Conservation (phyloP, 2,888 invertebrate species). For the Zaprionus lineosus region DNA sequence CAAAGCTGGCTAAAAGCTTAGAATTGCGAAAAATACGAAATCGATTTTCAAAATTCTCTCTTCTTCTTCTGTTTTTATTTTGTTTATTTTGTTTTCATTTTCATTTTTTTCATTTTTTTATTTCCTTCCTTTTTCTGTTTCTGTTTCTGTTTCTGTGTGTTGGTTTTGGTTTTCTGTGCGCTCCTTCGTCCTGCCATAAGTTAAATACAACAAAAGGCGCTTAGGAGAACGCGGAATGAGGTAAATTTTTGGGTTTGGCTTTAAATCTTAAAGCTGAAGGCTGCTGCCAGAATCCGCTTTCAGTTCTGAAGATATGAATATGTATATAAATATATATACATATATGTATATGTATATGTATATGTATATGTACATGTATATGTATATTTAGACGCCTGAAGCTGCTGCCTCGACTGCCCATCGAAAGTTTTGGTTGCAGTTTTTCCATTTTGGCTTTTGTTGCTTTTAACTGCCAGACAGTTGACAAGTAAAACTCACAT, state of each 20-base stretch:
- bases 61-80: conserved; percentile 12
- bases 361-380: conserved; percentile 8
- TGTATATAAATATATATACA: conserved; percentile 4
- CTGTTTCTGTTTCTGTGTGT: background rate
- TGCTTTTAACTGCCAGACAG: conserved; percentile 32
- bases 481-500: conserved; percentile 26
- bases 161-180: background rate
- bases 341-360: conserved; percentile 10
- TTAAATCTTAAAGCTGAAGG: conserved; percentile 30
- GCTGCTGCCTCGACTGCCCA: no score
- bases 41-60: conserved; percentile 63
- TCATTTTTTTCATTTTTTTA: background rate
- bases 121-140: conserved; percentile 1
- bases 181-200: conserved; percentile 47
- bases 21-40: conserved; percentile 71
- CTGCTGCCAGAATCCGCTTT: no score
- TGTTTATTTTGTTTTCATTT: conserved; percentile 5
- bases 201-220: conserved; percentile 51
- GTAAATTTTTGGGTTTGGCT: conserved; percentile 19
- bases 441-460: conserved; percentile 20
- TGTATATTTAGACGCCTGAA: conserved; percentile 7
- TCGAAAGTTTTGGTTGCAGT: conserved; percentile 9
- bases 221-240: background rate
- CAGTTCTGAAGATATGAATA: conserved; percentile 3
- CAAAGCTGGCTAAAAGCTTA: conserved; percentile 75